Conservation (phyloP, 2,797 vertebrate genomes). For the Sebastes itinus region DNA sequence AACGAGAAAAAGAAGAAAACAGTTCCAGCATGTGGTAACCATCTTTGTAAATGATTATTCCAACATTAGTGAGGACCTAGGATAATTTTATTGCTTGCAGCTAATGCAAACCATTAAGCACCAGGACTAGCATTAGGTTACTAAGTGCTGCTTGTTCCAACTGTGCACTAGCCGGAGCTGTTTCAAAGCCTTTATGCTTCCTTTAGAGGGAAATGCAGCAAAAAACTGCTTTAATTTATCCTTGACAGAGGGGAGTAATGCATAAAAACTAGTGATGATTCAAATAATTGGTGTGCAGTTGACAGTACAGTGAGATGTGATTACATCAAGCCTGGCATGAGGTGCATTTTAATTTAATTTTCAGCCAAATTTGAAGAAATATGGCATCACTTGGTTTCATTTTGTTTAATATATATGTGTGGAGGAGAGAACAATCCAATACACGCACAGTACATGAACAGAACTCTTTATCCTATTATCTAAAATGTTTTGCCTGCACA, state of each 20-base stretch:
- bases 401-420: background rate
- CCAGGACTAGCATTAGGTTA: slow-evolving; percentile 80
- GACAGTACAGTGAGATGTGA: slow-evolving; percentile 49
- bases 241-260: slow-evolving; percentile 32
- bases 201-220: slow-evolving; percentile 41
- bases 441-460: background rate
- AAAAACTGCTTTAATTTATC: slow-evolving; percentile 64
- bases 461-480: background rate
- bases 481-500: slow-evolving; percentile 2
- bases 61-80: slow-evolving; percentile 88
- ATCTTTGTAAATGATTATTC: slow-evolving; percentile 99
- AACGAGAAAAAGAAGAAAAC: slow-evolving; percentile 71
- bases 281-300: slow-evolving; percentile 52
- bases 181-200: slow-evolving; percentile 70
- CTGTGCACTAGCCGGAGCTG: slow-evolving; percentile 61
- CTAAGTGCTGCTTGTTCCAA: slow-evolving; percentile 76
- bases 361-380: slow-evolving; percentile 35
- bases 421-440: background rate
- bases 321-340: slow-evolving; percentile 45
- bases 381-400: background rate
- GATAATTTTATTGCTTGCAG: slow-evolving; percentile 91
- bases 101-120: slow-evolving; percentile 93
- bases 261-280: slow-evolving; percentile 52
- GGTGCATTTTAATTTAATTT: slow-evolving; percentile 55
- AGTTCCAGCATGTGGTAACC: slow-evolving; percentile 93